A percentile compares a stretch with the other conserved stretches of the same genome.
Conservation (phyloP, 37 sponge, comb jelly and placozoan species). For the Mnemiopsis leidyi region DNA sequence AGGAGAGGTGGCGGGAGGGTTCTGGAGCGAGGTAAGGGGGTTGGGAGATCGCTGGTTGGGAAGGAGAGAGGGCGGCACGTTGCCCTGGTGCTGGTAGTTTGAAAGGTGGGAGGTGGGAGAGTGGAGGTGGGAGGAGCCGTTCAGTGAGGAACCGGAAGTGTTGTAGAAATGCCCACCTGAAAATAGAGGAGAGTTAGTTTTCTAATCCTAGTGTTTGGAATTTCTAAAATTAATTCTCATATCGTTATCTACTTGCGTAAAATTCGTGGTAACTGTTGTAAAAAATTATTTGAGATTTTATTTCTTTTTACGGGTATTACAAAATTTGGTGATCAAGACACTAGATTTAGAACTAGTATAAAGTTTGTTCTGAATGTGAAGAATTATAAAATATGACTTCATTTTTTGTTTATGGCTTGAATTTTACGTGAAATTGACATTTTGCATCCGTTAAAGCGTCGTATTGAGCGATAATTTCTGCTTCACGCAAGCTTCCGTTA, state of each 20-base stretch:
- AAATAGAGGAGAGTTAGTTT: background rate
- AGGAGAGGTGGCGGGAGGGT: background rate
- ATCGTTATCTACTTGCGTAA: no score
- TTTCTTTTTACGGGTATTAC: no score
- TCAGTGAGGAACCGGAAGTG: background rate
- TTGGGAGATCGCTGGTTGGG: background rate
- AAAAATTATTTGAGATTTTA: no score
- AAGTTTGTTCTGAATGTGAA: background rate
- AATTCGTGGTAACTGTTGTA: no score
- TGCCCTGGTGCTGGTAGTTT: conserved; percentile 11
- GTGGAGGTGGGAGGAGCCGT: background rate
- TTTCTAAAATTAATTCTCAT: no score
- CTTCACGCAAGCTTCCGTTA: background rate
- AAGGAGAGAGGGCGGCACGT: conserved; percentile 4
- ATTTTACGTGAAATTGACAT: background rate
- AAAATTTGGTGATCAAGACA: no score
- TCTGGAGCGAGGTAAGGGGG: background rate
- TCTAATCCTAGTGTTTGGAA: no score
- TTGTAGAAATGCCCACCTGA: conserved; percentile 58
- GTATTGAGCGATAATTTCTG: background rate
- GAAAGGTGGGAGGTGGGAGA: conserved; percentile 23
- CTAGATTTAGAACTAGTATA: no score
- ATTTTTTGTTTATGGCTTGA: background rate
- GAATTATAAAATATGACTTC: background rate
- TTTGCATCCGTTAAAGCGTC: background rate